Percentiles rank a stretch among this genome's conserved stretches.
These are phyloP conservation scores for Dipus sagitta DNA, from an alignment of 2,797 vertebrate genomes.

Conservation along the genomic window DNA sequence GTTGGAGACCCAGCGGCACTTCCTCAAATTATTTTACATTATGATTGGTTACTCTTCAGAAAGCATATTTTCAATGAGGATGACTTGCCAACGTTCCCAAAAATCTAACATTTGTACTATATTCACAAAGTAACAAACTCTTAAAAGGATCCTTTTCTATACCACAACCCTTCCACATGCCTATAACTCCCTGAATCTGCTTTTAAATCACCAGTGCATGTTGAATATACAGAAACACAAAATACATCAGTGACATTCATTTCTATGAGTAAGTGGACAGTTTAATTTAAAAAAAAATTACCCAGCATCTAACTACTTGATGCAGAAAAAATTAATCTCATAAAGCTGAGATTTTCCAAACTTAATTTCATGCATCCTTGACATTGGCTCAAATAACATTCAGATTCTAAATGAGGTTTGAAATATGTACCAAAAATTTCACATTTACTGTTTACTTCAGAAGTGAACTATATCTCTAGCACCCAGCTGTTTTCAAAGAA, in stretches of 20 bases:
- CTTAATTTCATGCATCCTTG: slow-evolving; percentile 76
- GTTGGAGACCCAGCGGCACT: too few relatives aligned
- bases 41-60: neutral
- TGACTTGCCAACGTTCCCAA: neutral
- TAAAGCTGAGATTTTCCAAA: slow-evolving; percentile 69
- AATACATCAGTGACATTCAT: slow-evolving; percentile 30
- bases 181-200: slow-evolving; percentile 18
- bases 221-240: slow-evolving; percentile 28
- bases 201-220: neutral
- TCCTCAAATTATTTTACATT: slow-evolving; percentile 7
- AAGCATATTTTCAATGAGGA: neutral
- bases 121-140: slow-evolving; percentile 20
- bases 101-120: neutral
- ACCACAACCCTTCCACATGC: neutral
- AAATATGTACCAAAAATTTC: slow-evolving; percentile 67
- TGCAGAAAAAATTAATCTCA: slow-evolving; percentile 49
- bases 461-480: slow-evolving; percentile 3
- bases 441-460: slow-evolving; percentile 52
- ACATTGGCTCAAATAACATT: slow-evolving; percentile 67
- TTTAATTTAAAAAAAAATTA: slow-evolving; percentile 8
- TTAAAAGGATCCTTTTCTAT: neutral
- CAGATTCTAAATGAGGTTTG: slow-evolving; percentile 67
- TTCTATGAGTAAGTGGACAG: neutral
- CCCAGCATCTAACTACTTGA: slow-evolving; percentile 31
- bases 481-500: slow-evolving; percentile 59